phyloP scores from a whole-genome alignment of 2,888 invertebrate genomes.

The Tenthredo livida region DNA sequence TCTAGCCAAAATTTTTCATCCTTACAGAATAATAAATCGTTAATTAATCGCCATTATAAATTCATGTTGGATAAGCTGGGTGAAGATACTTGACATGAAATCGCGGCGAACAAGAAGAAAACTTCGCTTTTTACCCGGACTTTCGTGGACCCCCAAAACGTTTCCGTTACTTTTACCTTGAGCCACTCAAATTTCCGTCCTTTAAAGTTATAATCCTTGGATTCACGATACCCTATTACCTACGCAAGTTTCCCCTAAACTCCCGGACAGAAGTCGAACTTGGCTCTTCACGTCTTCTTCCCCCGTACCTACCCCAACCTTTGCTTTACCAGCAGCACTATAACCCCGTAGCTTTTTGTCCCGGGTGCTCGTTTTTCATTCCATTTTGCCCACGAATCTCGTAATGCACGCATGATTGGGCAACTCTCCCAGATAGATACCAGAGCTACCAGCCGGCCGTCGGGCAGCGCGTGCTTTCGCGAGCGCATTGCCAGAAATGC shows the following conservation, averaged over 20 bases:
- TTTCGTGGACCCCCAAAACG: conserved; percentile 6
- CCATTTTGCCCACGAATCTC: conserved; percentile 70
- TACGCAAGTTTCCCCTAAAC: conserved; percentile 6
- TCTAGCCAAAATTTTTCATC: neutral
- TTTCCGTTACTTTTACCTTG: conserved; percentile 17
- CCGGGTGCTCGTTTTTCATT: conserved; percentile 60
- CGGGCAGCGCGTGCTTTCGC: conserved; percentile 64
- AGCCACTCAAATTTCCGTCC: conserved; percentile 37
- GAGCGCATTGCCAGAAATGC: conserved; percentile 75
- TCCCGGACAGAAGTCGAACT: conserved; percentile 28
- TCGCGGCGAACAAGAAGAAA: neutral
- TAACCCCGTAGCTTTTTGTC: conserved; percentile 26
- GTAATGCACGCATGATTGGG: conserved; percentile 75
- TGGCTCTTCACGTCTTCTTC: conserved; percentile 19
- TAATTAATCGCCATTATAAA: neutral
- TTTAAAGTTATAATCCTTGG: conserved; percentile 45
- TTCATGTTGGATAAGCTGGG: neutral
- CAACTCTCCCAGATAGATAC: conserved; percentile 73
- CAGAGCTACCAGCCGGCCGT: conserved; percentile 60
- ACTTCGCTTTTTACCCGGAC: neutral
- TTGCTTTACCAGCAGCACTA: neutral
- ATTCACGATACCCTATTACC: conserved; percentile 41
- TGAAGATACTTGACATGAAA: neutral
- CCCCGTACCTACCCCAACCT: neutral
- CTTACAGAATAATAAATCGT: neutral